Evolutionary conservation across 2,888 invertebrate genomes (phyloP).

Genomic region (Lithophane ornitopus): DNA sequence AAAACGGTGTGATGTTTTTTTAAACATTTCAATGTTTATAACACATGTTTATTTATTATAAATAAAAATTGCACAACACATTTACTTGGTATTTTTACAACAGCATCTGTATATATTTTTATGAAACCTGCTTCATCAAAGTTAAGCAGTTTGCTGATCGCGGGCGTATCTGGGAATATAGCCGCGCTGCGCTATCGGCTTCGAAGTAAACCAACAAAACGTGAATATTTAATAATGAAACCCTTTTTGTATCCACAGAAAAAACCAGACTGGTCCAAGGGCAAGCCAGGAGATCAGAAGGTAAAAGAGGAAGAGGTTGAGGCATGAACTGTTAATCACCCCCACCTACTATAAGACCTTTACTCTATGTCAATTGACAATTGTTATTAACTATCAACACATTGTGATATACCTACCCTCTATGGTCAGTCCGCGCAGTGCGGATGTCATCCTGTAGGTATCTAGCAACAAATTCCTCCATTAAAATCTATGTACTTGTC

Average conservation of each 20-base stretch:
- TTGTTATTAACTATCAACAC: slow-evolving; percentile 79
- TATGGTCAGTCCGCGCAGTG: slow-evolving; percentile 53
- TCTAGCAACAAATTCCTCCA: slow-evolving; percentile 73
- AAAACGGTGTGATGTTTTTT: slow-evolving; percentile 58
- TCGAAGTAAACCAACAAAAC: not conserved
- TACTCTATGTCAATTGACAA: slow-evolving; percentile 79
- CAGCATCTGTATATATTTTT: slow-evolving; percentile 64
- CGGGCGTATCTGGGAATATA: slow-evolving; percentile 67
- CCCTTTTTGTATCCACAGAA: slow-evolving; percentile 92
- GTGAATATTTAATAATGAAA: slow-evolving; percentile 34
- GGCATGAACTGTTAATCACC: slow-evolving; percentile 92
- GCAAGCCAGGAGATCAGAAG: slow-evolving; percentile 97
- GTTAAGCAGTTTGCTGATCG: slow-evolving; percentile 50
- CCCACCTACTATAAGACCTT: slow-evolving; percentile 83
- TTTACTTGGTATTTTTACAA: slow-evolving; percentile 48
- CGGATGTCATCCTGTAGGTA: slow-evolving; percentile 62
- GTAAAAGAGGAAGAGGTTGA: slow-evolving; percentile 96
- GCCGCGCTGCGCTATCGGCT: slow-evolving; percentile 64
- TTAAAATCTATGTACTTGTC: slow-evolving; percentile 77
- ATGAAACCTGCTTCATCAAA: slow-evolving; percentile 57
- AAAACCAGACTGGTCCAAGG: slow-evolving; percentile 98
- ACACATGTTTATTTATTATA: not conserved
- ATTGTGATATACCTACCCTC: slow-evolving; percentile 80
- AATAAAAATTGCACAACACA: slow-evolving; percentile 63
- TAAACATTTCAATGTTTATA: not conserved